These are phyloP conservation scores for Microctonus brassicae DNA, from an alignment of 2,888 invertebrate species.

Conservation along the genomic window DNA sequence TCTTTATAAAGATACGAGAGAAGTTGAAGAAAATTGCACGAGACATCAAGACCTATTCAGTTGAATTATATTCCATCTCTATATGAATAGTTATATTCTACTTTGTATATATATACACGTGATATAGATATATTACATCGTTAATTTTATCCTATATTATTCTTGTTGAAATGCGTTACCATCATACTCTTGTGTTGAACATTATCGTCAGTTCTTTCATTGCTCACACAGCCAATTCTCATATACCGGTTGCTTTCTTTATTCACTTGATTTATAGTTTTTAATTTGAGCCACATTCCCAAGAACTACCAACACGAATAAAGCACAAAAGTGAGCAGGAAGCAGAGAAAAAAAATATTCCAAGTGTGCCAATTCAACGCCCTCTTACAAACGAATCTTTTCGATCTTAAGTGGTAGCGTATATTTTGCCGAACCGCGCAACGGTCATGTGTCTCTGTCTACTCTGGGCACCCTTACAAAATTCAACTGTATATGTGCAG, in stretches of 20 bases:
- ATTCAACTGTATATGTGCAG: constrained; percentile 10
- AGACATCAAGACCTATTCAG: background rate
- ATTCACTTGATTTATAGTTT: constrained; percentile 63
- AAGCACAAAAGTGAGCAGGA: constrained; percentile 32
- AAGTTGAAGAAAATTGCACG: background rate
- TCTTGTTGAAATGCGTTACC: constrained; percentile 22
- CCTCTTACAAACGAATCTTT: constrained; percentile 51
- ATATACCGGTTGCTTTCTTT: constrained; percentile 39
- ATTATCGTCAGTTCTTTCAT: constrained; percentile 12
- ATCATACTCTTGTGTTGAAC: background rate
- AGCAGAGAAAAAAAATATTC: constrained; percentile 22
- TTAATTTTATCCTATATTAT: constrained; percentile 17
- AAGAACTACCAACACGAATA: constrained; percentile 41
- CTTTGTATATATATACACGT: background rate
- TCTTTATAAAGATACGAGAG: background rate
- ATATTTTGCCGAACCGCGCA: constrained; percentile 34
- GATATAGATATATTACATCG: background rate
- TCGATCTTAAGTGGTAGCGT: constrained; percentile 54
- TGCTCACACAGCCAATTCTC: constrained; percentile 4
- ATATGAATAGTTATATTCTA: background rate
- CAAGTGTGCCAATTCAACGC: background rate
- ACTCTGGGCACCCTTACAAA: background rate
- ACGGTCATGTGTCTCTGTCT: constrained; percentile 38
- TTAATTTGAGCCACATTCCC: constrained; percentile 64
- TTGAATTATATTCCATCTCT: background rate